Evolutionary conservation across 2,113 vertebrate genomes (phyloP).

Genomic region (Brienomyrus longianalis): DNA sequence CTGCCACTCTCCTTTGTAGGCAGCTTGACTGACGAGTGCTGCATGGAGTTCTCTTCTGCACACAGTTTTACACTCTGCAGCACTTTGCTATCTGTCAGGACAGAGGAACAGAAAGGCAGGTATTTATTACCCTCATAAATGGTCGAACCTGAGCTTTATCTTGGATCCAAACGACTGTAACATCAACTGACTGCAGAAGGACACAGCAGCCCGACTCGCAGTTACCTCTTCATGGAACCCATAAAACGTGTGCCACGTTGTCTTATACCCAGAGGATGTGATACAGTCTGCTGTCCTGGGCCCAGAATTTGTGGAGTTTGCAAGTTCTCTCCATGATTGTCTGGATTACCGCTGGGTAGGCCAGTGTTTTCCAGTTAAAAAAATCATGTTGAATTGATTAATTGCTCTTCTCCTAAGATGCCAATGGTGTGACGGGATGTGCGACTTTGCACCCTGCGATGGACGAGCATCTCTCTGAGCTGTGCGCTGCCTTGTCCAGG

Average conservation of each 20-base stretch:
- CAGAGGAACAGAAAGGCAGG: neutral
- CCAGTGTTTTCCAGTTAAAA: neutral
- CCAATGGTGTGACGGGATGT: neutral
- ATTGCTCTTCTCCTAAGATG: too few relatives aligned
- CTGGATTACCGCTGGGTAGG: neutral
- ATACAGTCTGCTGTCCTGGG: neutral
- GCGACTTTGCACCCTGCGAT: neutral
- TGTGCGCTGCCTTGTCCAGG: neutral
- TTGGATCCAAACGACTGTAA: neutral
- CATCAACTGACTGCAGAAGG: neutral
- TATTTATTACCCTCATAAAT: neutral
- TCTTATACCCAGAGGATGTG: neutral
- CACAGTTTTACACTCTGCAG: neutral
- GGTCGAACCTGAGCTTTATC: neutral
- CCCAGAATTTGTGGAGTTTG: neutral
- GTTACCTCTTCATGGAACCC: neutral
- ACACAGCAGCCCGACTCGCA: neutral
- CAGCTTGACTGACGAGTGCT: neutral
- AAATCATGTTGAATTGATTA: too few relatives aligned
- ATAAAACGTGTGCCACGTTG: neutral
- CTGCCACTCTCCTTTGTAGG: neutral
- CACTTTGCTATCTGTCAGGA: neutral
- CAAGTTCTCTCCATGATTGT: neutral
- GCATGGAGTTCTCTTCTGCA: neutral
- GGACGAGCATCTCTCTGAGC: neutral